phyloP scores from a whole-genome alignment of 2,113 vertebrate genomes.

The Eulemur rufifrons region DNA sequence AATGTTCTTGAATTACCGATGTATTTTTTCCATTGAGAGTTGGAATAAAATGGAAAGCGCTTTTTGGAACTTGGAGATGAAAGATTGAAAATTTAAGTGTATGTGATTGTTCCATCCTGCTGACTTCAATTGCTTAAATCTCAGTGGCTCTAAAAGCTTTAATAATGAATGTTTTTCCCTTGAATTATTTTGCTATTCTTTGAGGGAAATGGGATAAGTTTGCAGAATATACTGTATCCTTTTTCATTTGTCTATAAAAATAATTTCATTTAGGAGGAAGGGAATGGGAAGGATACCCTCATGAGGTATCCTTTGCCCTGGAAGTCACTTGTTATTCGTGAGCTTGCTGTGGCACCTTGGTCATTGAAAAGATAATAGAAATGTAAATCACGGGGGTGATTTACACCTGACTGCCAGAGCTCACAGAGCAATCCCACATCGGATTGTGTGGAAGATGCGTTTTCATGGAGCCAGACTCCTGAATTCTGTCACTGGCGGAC shows the following conservation, averaged over 20 bases:
- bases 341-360: not conserved
- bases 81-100: not conserved
- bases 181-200: not conserved
- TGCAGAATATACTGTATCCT: not conserved
- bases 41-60: not conserved
- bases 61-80: slow-evolving; percentile 1
- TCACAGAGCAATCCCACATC: not conserved
- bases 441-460: not conserved
- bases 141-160: not conserved
- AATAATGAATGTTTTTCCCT: slow-evolving; percentile 15
- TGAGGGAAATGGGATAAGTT: not conserved
- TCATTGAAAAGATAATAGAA: not conserved
- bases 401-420: not conserved
- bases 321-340: not conserved
- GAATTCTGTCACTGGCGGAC: not conserved
- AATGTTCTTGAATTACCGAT: not conserved
- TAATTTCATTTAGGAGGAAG: not conserved
- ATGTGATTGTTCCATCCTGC: not conserved
- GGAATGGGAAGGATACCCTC: not conserved
- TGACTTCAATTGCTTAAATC: not conserved
- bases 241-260: slow-evolving; percentile 28
- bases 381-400: not conserved
- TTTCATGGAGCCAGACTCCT: not conserved
- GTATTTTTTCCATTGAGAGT: slow-evolving; percentile 1
- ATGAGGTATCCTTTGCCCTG: not conserved